Evolutionary conservation across 2,113 vertebrate species (phyloP), one percentile per base, ranked within the genome.

Genomic region (Thymallus thymallus): DNA sequence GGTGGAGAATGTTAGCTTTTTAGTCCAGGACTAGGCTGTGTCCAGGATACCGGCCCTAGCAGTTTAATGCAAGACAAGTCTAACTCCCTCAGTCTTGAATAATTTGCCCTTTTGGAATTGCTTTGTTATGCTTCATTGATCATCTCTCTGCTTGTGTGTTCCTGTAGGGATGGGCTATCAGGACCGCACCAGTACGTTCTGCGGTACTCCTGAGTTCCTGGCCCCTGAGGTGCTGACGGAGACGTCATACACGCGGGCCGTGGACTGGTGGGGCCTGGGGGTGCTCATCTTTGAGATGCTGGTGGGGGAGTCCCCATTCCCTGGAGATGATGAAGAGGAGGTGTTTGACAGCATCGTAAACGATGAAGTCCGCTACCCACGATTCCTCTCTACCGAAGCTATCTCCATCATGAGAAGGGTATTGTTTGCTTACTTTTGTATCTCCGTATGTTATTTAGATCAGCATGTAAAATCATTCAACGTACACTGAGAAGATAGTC

Each of bases 321-420:
- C 95, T 82, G 95, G 95, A 76, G 95, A 96, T 87, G 95, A 96
- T 85, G 95, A 96, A 92, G 95, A 96, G 58, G 95, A 96, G 71
- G 95, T 96, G 67, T 96, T 96, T 86, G 95, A 96, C 90, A 96
- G 95, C 90, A 96, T 96, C 88, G 95, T 96, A 76, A 96, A 96
- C 72, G 95, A 96, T 91, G 95, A 96, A 94, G 95, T 96, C 79
- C 93, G 95, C 77, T 96, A 96, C 77, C 95, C 95, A 76, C 88
- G 94, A 56, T 96, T 96, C 77, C 91, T 96, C 73, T 96, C 95
- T 76, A 96, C 95, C 82, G 95, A 96, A 88, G 93, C 95, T 45
- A 96, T 96, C 87, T 96, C 95, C 61, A 94, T 96, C 83, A 96
- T 96, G 95, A 94, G 95, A 93, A 89, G 94, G 91, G 95, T 96